phyloP scores from a whole-genome alignment of 2,888 invertebrate species.

The Scelioninae gen. 1 region DNA sequence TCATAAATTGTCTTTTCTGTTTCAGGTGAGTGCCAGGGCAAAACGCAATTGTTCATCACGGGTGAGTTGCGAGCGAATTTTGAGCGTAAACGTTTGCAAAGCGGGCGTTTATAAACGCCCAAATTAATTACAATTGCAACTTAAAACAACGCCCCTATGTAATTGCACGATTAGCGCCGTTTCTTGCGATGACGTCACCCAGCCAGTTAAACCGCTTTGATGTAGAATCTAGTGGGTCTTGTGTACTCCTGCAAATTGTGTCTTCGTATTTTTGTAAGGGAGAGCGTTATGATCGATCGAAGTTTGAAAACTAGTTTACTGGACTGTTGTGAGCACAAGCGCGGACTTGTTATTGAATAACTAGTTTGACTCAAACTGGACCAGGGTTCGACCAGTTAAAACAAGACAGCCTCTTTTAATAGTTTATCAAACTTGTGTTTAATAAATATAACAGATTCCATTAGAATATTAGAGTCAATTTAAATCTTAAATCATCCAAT shows the following conservation, averaged over 20 bases:
- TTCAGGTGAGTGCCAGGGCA: slow-evolving; percentile 50
- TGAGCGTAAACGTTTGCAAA: slow-evolving; percentile 37
- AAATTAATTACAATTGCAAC: slow-evolving; percentile 51
- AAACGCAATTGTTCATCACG: slow-evolving; percentile 45
- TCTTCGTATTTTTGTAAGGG: background rate
- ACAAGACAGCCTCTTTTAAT: too few relatives aligned
- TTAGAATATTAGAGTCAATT: too few relatives aligned
- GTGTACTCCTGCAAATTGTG: slow-evolving; percentile 31
- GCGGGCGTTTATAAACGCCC: slow-evolving; percentile 30
- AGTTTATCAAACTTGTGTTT: too few relatives aligned
- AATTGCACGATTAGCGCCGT: slow-evolving; percentile 32
- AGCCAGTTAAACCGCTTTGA: slow-evolving; percentile 49
- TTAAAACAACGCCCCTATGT: slow-evolving; percentile 50
- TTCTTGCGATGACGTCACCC: slow-evolving; percentile 27
- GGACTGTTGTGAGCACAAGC: too few relatives aligned
- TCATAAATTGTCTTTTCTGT: slow-evolving; percentile 6
- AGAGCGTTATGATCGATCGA: background rate
- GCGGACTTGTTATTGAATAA: too few relatives aligned
- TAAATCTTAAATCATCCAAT: too few relatives aligned
- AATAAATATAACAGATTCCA: too few relatives aligned
- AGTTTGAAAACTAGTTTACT: background rate
- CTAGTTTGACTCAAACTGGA: too few relatives aligned
- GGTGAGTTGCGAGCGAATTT: slow-evolving; percentile 47
- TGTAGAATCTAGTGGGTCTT: slow-evolving; percentile 19
- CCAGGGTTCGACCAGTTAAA: too few relatives aligned